Conservation (phyloP, 2,797 vertebrate genomes). For the Gambelia wislizenii region DNA sequence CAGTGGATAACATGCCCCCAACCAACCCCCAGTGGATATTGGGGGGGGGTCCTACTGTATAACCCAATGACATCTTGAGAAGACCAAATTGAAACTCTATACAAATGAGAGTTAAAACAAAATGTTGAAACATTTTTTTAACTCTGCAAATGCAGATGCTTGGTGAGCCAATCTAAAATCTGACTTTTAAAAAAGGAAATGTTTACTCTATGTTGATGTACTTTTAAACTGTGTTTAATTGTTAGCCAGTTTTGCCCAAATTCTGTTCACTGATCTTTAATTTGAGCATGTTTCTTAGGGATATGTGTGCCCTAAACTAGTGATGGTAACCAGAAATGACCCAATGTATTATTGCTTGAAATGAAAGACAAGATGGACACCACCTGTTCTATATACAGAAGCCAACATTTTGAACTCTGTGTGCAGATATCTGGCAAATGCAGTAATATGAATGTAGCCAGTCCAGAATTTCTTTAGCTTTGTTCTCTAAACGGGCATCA, state of each 20-base stretch:
- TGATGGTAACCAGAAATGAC: not conserved
- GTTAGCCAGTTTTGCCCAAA: not conserved
- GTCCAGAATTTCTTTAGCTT: not conserved
- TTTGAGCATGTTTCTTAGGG: not conserved
- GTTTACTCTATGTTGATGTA: not conserved
- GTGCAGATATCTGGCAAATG: not conserved
- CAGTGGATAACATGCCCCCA: no score
- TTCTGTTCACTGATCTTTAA: not conserved
- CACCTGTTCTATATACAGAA: no score
- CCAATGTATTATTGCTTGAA: no score
- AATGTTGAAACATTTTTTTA: not conserved
- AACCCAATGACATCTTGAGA: not conserved
- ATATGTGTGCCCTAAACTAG: not conserved
- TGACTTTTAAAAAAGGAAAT: not conserved
- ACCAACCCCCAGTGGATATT: no score
- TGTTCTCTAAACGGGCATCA: not conserved
- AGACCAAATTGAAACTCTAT: not conserved
- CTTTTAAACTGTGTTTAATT: not conserved
- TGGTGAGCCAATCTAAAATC: not conserved
- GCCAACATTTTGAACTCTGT: not conserved
- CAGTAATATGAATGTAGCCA: not conserved
- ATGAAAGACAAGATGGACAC: no score
- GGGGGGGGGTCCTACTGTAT: no score
- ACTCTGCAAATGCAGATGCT: not conserved
- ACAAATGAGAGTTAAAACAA: not conserved